A percentile compares a stretch with the other conserved stretches of the same genome.
Conservation (phyloP, 1,140 invertebrate genomes). For the Papilio polyxenes region DNA sequence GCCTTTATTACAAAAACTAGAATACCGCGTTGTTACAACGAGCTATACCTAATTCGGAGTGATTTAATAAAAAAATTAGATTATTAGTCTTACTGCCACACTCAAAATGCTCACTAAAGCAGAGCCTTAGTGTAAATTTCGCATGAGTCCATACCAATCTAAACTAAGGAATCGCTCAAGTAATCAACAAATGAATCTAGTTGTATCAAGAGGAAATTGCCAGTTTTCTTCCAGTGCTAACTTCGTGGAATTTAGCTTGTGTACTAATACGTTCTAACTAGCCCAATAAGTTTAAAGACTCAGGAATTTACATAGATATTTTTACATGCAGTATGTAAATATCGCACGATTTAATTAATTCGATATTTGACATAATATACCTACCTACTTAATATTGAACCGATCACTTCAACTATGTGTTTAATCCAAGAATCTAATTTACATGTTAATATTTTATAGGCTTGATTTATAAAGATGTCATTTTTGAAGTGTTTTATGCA, state of each 20-base stretch:
- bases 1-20: not conserved
- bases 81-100: too few relatives aligned
- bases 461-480: constrained; percentile 10
- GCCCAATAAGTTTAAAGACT: not conserved
- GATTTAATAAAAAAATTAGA: too few relatives aligned
- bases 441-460: constrained; percentile 10
- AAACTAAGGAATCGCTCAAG: too few relatives aligned
- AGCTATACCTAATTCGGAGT: too few relatives aligned
- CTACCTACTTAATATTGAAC: constrained; percentile 4
- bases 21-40: not conserved
- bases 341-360: not conserved
- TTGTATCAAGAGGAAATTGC: not conserved
- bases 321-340: constrained; percentile 2
- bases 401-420: constrained; percentile 4
- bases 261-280: too few relatives aligned
- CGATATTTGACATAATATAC: not conserved
- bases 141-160: too few relatives aligned
- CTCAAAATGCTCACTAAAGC: too few relatives aligned
- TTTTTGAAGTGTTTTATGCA: constrained; percentile 11
- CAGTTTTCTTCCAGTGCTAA: not conserved
- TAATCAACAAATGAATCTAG: too few relatives aligned
- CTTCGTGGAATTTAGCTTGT: not conserved
- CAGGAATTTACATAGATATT: not conserved
- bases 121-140: too few relatives aligned
- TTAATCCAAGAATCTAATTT: constrained; percentile 4